Evolutionary conservation across 2,113 vertebrate genomes (phyloP).

Genomic region (Campylorhamphus procurvoides): DNA sequence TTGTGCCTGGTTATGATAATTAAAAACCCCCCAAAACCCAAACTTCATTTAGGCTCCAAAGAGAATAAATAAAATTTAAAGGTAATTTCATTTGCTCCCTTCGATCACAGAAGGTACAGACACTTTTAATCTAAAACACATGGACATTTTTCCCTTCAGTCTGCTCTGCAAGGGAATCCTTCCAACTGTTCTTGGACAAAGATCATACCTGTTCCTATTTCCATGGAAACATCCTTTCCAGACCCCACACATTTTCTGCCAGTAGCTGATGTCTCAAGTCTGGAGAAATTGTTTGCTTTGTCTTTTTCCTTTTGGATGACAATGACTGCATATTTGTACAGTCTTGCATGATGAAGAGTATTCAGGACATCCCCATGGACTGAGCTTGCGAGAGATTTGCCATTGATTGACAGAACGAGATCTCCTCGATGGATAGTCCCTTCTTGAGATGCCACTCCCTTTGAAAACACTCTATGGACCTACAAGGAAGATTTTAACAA

Average conservation of each 20-base stretch:
- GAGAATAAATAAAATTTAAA: constrained; percentile 26
- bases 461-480: constrained; percentile 93
- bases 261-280: constrained; percentile 58
- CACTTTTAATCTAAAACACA: constrained; percentile 26
- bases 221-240: constrained; percentile 61
- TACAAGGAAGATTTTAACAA: constrained; percentile 44
- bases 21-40: not conserved
- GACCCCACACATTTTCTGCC: constrained; percentile 49
- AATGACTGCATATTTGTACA: constrained; percentile 78
- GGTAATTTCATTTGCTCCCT: constrained; percentile 37
- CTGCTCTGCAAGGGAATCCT: constrained; percentile 14
- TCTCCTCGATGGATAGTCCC: constrained; percentile 88
- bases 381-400: constrained; percentile 77
- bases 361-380: constrained; percentile 85
- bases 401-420: constrained; percentile 87
- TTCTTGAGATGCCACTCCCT: constrained; percentile 86
- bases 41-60: constrained; percentile 1
- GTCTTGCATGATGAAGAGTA: constrained; percentile 85
- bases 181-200: constrained; percentile 22
- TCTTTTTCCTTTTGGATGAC: constrained; percentile 80
- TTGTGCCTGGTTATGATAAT: not conserved
- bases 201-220: constrained; percentile 77
- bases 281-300: constrained; percentile 39
- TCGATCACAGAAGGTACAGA: constrained; percentile 9
- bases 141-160: not conserved